These are phyloP conservation scores for Okamejei kenojei DNA, from an alignment of 2,797 vertebrate genomes.

Conservation along the genomic window DNA sequence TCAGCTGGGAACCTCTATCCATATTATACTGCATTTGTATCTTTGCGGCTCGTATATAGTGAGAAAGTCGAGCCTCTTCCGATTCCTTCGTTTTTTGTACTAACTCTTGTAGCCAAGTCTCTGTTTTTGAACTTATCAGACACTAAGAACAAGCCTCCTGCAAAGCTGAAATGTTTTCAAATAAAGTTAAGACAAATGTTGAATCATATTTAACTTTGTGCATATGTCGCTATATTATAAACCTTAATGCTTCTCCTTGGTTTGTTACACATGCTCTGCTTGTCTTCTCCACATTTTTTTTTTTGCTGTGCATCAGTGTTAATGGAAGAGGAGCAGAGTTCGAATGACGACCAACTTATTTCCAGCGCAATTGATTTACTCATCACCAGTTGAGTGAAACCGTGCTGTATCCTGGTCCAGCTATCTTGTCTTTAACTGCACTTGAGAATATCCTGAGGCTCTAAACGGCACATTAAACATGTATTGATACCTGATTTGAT, in stretches of 20 bases:
- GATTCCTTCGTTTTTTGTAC: slow-evolving; percentile 11
- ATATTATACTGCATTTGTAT: not conserved
- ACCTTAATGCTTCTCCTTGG: not conserved
- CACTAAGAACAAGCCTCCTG: not conserved
- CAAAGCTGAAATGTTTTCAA: slow-evolving; percentile 17
- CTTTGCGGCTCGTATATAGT: not conserved
- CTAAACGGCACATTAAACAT: no score
- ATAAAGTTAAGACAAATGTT: slow-evolving; percentile 24
- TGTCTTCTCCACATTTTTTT: no score
- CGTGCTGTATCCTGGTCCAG: no score
- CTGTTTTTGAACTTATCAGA: not conserved
- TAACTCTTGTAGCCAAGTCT: not conserved
- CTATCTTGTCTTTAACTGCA: no score
- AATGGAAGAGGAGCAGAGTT: no score
- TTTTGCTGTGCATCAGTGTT: no score
- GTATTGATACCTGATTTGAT: no score
- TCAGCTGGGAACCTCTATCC: not conserved
- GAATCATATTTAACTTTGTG: not conserved
- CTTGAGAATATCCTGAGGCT: no score
- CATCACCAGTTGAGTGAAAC: no score
- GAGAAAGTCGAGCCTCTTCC: not conserved
- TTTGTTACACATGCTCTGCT: no score
- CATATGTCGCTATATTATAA: not conserved
- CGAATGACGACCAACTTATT: no score
- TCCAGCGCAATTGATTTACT: no score